phyloP scores from a whole-genome alignment of 2,113 vertebrate genomes.

The Lepisosteus osseus region DNA sequence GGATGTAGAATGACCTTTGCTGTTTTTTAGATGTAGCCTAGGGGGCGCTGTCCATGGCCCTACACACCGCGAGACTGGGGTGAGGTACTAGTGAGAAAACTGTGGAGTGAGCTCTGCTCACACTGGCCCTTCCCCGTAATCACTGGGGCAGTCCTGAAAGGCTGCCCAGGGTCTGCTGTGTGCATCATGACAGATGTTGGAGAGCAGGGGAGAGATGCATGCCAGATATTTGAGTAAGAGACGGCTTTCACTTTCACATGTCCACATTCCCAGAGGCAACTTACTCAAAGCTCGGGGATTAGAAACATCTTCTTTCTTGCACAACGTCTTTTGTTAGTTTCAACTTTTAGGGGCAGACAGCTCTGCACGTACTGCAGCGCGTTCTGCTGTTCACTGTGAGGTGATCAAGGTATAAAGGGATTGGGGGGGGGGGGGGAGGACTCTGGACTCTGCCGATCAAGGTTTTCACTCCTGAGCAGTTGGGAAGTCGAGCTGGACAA shows the following conservation, averaged over 20 bases:
- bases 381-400: neutral
- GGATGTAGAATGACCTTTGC: too few relatives aligned
- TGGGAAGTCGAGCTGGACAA: too few relatives aligned
- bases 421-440: too few relatives aligned
- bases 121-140: too few relatives aligned
- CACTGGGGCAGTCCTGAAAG: neutral
- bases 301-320: slow-evolving; percentile 42
- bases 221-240: slow-evolving; percentile 70
- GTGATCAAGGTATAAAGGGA: too few relatives aligned
- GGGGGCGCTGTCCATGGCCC: too few relatives aligned
- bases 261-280: slow-evolving; percentile 61
- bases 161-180: neutral
- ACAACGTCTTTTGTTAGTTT: neutral
- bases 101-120: too few relatives aligned
- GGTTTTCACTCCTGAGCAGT: too few relatives aligned
- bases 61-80: too few relatives aligned
- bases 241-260: slow-evolving; percentile 59
- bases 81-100: too few relatives aligned
- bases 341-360: slow-evolving; percentile 24
- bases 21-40: too few relatives aligned
- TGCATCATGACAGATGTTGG: neutral
- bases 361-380: slow-evolving; percentile 15
- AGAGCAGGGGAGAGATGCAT: slow-evolving; percentile 40
- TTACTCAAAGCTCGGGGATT: slow-evolving; percentile 50
- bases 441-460: too few relatives aligned